Conservation (phyloP, 2,888 invertebrate genomes). For the Cataglyphis cursor region DNA sequence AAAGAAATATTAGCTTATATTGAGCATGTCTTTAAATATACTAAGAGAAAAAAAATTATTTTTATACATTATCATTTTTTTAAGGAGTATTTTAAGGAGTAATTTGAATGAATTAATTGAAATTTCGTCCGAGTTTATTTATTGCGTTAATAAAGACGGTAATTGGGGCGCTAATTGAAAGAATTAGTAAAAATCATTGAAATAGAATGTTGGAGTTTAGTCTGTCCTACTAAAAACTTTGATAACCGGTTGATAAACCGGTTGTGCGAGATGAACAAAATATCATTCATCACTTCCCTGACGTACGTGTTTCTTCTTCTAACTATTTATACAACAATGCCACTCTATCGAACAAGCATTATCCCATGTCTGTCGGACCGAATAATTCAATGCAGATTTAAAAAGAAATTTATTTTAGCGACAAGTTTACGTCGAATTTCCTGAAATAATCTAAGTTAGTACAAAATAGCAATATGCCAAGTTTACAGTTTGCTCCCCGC, state of each 20-base stretch:
- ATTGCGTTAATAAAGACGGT: background rate
- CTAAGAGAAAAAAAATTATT: background rate
- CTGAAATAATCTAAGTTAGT: background rate
- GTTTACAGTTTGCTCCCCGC: background rate
- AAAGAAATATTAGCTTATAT: conserved; percentile 3
- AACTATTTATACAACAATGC: conserved; percentile 44
- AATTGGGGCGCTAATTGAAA: background rate
- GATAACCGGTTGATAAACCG: conserved; percentile 64
- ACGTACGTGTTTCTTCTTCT: conserved; percentile 4
- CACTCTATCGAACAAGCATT: conserved; percentile 63
- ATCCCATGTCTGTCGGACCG: conserved; percentile 15
- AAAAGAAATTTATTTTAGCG: background rate
- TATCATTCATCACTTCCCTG: conserved; percentile 64
- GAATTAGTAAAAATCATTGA: conserved; percentile 11
- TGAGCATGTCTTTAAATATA: background rate
- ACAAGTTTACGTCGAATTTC: background rate
- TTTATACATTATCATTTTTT: background rate
- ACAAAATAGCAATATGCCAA: background rate
- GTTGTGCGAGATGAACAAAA: conserved; percentile 63
- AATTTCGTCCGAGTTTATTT: conserved; percentile 1
- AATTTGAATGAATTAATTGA: background rate
- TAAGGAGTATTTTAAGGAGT: background rate
- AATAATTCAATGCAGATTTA: background rate
- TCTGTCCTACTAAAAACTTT: conserved; percentile 65
- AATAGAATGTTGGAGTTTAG: conserved; percentile 26